Evolutionary conservation across 2,888 invertebrate species (phyloP).

Genomic region (Pharmacophagus antenor): DNA sequence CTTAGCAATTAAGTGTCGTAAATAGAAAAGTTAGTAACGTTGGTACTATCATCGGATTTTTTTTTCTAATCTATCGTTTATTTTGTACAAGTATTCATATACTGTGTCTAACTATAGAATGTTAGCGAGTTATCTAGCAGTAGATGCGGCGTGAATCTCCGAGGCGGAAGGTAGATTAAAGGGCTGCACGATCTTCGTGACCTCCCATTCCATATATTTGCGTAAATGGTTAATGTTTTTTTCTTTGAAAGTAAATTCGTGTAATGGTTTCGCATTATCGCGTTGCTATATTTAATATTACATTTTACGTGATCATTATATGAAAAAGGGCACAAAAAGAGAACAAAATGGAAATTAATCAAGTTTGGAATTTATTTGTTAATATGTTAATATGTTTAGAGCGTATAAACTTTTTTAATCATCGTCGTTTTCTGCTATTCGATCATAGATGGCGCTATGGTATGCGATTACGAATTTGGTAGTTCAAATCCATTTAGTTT

Average conservation of each 20-base stretch:
- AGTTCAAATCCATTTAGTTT: too few relatives aligned
- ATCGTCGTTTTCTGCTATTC: neutral
- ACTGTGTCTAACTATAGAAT: constrained; percentile 8
- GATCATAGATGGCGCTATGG: neutral
- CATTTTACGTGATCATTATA: neutral
- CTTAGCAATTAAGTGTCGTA: too few relatives aligned
- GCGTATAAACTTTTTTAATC: too few relatives aligned
- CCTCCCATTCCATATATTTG: constrained; percentile 21
- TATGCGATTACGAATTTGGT: neutral
- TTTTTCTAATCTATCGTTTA: neutral
- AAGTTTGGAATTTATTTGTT: neutral
- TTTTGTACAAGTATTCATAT: neutral
- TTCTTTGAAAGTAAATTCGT: constrained; percentile 8
- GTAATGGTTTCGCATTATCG: constrained; percentile 7
- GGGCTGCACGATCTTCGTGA: constrained; percentile 23
- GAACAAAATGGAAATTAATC: too few relatives aligned
- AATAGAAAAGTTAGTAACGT: too few relatives aligned
- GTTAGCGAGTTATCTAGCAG: constrained; percentile 3
- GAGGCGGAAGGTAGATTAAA: constrained; percentile 8
- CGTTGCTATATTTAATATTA: neutral
- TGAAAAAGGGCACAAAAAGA: too few relatives aligned
- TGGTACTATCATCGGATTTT: too few relatives aligned
- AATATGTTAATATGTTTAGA: neutral
- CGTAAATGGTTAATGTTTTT: constrained; percentile 17
- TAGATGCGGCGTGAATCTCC: constrained; percentile 12